phyloP scores from a whole-genome alignment of 2,797 vertebrate species.

The Ctenosaura bakeri region DNA sequence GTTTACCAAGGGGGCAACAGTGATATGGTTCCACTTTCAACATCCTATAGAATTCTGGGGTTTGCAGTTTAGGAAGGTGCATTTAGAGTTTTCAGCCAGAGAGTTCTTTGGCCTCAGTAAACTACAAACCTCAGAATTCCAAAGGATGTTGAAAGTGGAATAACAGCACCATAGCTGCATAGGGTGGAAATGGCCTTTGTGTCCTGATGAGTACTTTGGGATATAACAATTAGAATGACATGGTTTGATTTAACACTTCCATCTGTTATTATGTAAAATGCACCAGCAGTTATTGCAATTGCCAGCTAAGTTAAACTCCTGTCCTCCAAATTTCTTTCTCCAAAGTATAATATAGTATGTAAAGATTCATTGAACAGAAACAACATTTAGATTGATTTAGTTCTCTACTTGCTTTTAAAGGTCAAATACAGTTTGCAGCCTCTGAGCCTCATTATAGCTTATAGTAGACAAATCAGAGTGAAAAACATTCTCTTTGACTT shows the following conservation, averaged over 20 bases:
- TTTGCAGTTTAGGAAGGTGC: too few species aligned
- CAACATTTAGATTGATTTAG: conserved; percentile 42
- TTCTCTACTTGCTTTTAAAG: conserved; percentile 17
- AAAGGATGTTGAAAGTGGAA: too few species aligned
- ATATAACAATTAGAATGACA: conserved; percentile 27
- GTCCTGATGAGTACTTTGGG: conserved; percentile 1
- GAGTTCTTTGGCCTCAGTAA: too few species aligned
- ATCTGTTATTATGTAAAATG: conserved; percentile 27
- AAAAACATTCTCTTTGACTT: conserved; percentile 43
- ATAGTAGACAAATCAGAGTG: conserved; percentile 32
- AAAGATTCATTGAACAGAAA: conserved; percentile 53
- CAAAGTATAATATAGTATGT: conserved; percentile 56
- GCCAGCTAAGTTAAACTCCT: conserved; percentile 24
- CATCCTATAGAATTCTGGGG: too few species aligned
- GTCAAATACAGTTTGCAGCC: conserved; percentile 33
- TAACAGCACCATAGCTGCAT: too few species aligned
- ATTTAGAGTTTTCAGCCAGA: too few species aligned
- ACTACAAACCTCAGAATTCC: too few species aligned
- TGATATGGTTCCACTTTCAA: too few species aligned
- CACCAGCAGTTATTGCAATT: neutral
- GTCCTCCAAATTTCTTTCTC: conserved; percentile 19
- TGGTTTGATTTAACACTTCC: conserved; percentile 38
- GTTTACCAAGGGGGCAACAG: too few species aligned
- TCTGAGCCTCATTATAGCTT: conserved; percentile 7
- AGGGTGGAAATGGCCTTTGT: neutral